Evolutionary conservation across 2,113 vertebrate genomes (phyloP).

Genomic region (Myrmecobius fasciatus): DNA sequence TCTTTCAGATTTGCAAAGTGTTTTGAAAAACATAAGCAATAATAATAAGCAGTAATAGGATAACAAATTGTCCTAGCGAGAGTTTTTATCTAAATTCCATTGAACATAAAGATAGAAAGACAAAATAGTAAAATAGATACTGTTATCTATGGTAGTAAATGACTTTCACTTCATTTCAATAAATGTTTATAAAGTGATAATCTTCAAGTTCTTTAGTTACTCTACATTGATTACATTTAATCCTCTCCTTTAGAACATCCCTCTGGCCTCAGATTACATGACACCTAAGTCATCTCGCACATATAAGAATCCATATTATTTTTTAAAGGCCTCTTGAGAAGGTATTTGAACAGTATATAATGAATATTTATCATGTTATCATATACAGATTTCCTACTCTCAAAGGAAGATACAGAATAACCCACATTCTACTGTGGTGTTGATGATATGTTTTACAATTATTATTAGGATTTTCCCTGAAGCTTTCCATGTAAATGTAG

Average conservation of each 20-base stretch:
- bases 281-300: not conserved
- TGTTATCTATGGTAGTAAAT: not conserved
- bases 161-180: not conserved
- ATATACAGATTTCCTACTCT: constrained; percentile 4
- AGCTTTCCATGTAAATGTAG: constrained; percentile 12
- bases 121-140: not conserved
- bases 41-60: not conserved
- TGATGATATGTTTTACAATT: not conserved
- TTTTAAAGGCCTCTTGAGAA: not conserved
- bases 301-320: not conserved
- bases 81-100: not conserved
- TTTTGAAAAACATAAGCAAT: not conserved
- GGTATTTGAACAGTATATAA: not conserved
- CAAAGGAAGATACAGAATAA: not conserved
- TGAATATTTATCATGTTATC: not conserved
- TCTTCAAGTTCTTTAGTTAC: not conserved
- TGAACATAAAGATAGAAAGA: not conserved
- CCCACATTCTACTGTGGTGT: constrained; percentile 6
- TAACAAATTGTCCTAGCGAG: not conserved
- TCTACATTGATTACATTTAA: not conserved
- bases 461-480: constrained; percentile 35
- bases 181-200: not conserved
- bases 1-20: not conserved
- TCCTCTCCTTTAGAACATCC: not conserved
- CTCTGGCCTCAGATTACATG: not conserved